Base-by-base conservation (phyloP, 2,113 vertebrate genomes). In the Pseudolaguvia tuberculata region DNA sequence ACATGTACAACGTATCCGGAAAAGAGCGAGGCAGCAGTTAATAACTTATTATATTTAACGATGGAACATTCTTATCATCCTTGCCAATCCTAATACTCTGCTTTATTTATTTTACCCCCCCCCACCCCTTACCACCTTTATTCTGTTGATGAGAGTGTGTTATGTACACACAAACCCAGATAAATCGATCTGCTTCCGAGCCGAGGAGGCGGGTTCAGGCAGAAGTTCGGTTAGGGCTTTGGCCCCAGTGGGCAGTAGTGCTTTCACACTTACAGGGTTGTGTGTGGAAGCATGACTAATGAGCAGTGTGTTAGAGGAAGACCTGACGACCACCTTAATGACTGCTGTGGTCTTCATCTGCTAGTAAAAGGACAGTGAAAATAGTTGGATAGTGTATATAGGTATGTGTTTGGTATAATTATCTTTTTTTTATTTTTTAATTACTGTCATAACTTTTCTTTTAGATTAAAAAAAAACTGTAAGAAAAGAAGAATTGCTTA, bases 221-320 rank as follows among this genome's bases (percentile, higher is more conserved):
- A 29, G 63, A 52, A 57, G 20, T 39, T 42, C 50, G 11, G 8
- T 35, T 62, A 72, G 27, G 50, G 57, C 72, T 76, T 23, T 59
- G 5, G 58, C 58, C 66, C 56, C 48, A 18, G 50, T 55, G 45
- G 29, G 66, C 48, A 42, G 48, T 59, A 14, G 52, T 57, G 45
- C 35, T 65, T 63, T 56, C 65, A 53, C 58, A 27, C 72, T 75
- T 27, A 9, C 7, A 57, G 27, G 42, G 13, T 53, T 79, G 52
- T 39, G 57, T 29, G 18, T 56, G 42, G 39, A 70, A 45, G 48
- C 20, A 55, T 47, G 67, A 57, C 51, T 66, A 63, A 61, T 57
- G 51, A 73, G 72, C 50, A 48, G 75, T 51, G 45, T 21, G 27
- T 62, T 80, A 68, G 50, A 42, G 51, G 50, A 77, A 42, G 57